Evolutionary conservation across 2,797 vertebrate genomes (phyloP), one percentile per base, ranked within the genome.

Genomic region (Phataginus tetradactyla): DNA sequence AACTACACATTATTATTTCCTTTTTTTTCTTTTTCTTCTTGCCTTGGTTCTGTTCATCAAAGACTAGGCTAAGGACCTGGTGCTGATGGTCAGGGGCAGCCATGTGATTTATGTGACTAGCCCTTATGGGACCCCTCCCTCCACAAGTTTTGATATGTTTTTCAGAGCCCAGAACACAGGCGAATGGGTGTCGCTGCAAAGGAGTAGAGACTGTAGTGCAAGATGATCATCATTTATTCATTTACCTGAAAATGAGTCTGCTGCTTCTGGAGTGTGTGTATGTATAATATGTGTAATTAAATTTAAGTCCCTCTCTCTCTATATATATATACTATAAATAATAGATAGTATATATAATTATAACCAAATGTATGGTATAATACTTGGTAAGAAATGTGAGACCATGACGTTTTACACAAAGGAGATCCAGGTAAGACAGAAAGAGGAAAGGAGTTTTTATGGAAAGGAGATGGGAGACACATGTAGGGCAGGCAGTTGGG

Each of bases 381-480:
- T 66, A 55, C 57, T 90, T 93, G 29, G 75, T 85, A 92, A 88
- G 92, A 86, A 96, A 86, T 74, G 80, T 39, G 84, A 97, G 90
- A 89, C 55, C 21, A 37, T 87, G 51, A 87, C 86, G 39, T 90
- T 95, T 92, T 90, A 94, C 20, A 29, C 77, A 93, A 95, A 66
- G 64, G 57, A 63, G n/a, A 21, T 77, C 45, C 51, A 49, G 69
- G 37, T 57, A 55, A 94, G 84, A 74, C 77, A 92, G 90, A 94
- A 97, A 90, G 96, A 96, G 80, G 96, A 96, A 90, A n/a, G 8
- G 27, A 64, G 23, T 11, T 21, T 45, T 32, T 59, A 64, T 21
- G 83, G 69, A 95, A 97, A 96, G 94, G 88, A 96, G 90, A 95
- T 95, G 92, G 63, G 90, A 71, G 90, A 94, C 81, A 96, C 90